Evolutionary conservation across 2,113 vertebrate genomes (phyloP).

Genomic region (Nothobranchius kuhntae): DNA sequence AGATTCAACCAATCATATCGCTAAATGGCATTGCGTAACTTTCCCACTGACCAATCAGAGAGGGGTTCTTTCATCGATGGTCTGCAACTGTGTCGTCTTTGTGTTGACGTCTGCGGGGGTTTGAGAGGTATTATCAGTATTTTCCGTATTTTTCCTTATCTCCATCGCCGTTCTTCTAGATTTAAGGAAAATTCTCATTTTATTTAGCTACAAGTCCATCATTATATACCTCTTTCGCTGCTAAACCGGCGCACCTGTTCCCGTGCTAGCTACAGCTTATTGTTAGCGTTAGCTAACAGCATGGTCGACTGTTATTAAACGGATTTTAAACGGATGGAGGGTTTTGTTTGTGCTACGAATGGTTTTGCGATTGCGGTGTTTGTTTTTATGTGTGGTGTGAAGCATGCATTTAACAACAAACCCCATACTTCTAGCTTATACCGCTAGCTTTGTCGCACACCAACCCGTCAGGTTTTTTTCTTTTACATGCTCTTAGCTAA

Average conservation of each 20-base stretch:
- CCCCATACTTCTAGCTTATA: background rate
- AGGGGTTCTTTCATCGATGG: conserved; percentile 21
- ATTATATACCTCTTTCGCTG: background rate
- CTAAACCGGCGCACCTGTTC: conserved; percentile 43
- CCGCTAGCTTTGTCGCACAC: conserved; percentile 11
- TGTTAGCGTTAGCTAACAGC: conserved; percentile 71
- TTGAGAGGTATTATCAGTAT: conserved; percentile 60
- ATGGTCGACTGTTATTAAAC: conserved; percentile 3
- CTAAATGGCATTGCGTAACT: background rate
- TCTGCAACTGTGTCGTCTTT: conserved; percentile 66
- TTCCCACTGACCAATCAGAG: conserved; percentile 43
- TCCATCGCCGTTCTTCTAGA: rapidly evolving
- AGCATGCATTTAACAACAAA: background rate
- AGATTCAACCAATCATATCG: conserved; percentile 56
- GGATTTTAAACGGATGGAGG: rapidly evolving
- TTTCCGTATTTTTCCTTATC: background rate
- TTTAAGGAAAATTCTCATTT: background rate
- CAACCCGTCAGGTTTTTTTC: background rate
- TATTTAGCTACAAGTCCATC: background rate
- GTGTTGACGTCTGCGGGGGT: conserved; percentile 71
- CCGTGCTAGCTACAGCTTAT: conserved; percentile 55
- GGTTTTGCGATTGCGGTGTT: rapidly evolving
- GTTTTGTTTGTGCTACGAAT: rapidly evolving
- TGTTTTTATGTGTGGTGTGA: background rate
- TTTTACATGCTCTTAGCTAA: too few relatives aligned